Evolutionary conservation across 2,113 vertebrate genomes (phyloP).

Genomic region (Oceanites oceanicus): DNA sequence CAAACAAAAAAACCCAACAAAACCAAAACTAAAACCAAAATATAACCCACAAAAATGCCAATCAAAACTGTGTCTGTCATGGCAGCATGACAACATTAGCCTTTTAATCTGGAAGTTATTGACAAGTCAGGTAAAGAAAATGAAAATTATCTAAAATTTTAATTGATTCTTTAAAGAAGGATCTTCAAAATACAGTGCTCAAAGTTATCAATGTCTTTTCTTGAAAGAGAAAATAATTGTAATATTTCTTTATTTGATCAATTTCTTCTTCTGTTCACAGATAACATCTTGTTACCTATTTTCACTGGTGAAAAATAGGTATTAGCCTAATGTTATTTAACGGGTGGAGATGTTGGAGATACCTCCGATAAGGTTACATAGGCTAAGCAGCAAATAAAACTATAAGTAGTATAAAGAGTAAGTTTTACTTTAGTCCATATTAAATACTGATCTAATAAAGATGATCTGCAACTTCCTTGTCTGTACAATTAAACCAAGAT

Average conservation of each 20-base stretch:
- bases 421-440: neutral
- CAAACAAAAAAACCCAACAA: neutral
- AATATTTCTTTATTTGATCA: neutral
- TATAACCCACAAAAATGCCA: neutral
- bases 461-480: neutral
- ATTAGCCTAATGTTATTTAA: neutral
- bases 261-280: neutral
- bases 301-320: neutral
- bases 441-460: neutral
- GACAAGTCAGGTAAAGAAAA: neutral
- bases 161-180: neutral
- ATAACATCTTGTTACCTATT: neutral
- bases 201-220: neutral
- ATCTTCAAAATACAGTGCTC: neutral
- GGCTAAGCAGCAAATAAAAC: neutral
- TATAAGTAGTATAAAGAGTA: neutral
- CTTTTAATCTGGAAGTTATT: neutral
- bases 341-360: neutral
- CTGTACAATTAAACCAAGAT: constrained; percentile 5
- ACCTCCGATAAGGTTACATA: neutral
- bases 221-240: neutral
- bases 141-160: neutral
- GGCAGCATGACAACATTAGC: neutral
- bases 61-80: neutral
- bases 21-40: neutral